Percentiles rank a stretch among this genome's conserved stretches.
Evolutionary conservation across 2,888 invertebrate species (phyloP).

Genomic region (Lithophane semibrunnea): DNA sequence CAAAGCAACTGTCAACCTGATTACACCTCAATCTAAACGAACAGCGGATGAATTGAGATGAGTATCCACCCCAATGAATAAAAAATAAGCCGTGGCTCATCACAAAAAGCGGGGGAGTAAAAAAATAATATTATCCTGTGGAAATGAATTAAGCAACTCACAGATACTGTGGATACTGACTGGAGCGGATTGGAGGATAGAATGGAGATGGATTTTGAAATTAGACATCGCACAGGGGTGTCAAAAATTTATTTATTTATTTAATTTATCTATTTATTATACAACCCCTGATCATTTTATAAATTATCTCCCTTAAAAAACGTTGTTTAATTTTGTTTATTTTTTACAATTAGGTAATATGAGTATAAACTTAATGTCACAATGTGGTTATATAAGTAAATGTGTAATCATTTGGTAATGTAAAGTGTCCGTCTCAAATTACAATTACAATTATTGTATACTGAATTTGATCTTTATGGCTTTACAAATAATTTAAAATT

Average conservation of each 20-base stretch:
- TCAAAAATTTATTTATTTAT: neutral
- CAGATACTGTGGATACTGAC: constrained; percentile 82
- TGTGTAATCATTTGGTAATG: neutral
- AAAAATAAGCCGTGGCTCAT: constrained; percentile 89
- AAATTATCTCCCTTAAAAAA: no score
- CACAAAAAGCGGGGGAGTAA: constrained; percentile 88
- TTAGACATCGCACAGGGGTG: no score
- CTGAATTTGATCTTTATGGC: neutral
- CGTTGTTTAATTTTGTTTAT: no score
- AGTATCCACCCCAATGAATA: constrained; percentile 88
- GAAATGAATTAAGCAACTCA: constrained; percentile 90
- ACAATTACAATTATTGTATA: neutral
- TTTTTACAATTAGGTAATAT: neutral
- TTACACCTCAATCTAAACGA: constrained; percentile 83
- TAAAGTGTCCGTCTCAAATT: neutral
- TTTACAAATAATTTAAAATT: neutral
- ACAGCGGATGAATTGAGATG: constrained; percentile 80
- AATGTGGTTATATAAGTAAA: neutral
- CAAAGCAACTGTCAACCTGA: constrained; percentile 80
- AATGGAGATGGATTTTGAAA: constrained; percentile 64
- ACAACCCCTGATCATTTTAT: no score
- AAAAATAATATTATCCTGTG: constrained; percentile 91
- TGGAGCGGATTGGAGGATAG: constrained; percentile 56
- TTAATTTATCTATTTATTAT: no score
- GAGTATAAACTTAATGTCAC: neutral